Conservation (phyloP, 2,888 invertebrate genomes). For the Aphelenchoides bicaudatus region DNA sequence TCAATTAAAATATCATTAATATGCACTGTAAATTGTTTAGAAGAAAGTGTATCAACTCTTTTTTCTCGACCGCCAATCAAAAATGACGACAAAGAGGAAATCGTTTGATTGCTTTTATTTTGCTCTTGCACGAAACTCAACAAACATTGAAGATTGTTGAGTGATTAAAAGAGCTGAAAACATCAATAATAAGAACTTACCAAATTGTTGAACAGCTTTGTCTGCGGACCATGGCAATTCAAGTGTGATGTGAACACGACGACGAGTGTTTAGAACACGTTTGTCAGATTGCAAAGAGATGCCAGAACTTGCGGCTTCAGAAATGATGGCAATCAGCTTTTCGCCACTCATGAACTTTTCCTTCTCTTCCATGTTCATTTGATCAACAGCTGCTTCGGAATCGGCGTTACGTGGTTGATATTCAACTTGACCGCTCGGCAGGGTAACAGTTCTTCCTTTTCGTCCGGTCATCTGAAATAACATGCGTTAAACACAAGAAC, state of each 20-base stretch:
- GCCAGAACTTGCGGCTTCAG: constrained; percentile 96
- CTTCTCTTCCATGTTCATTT: constrained; percentile 83
- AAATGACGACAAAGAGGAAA: too few species aligned
- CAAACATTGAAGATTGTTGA: neutral
- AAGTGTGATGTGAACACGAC: constrained; percentile 93
- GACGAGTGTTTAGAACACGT: constrained; percentile 83
- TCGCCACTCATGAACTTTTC: constrained; percentile 77
- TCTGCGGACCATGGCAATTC: constrained; percentile 99
- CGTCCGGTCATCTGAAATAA: constrained; percentile 84
- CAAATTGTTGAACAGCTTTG: constrained; percentile 97
- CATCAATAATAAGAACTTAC: too few species aligned
- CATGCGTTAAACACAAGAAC: neutral
- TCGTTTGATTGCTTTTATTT: too few species aligned
- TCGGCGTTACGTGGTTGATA: constrained; percentile 69
- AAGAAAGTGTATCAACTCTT: too few species aligned
- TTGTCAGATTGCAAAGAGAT: constrained; percentile 86
- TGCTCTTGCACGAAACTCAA: constrained; percentile 5
- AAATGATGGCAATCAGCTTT: constrained; percentile 87
- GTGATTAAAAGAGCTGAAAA: too few species aligned
- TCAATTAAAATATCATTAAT: neutral
- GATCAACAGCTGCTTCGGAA: constrained; percentile 89
- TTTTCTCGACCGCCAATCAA: too few species aligned
- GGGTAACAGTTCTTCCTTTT: constrained; percentile 76
- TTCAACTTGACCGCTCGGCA: constrained; percentile 32
- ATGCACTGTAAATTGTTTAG: neutral